These are phyloP conservation scores for Brenthis hecate DNA, from an alignment of 2,888 invertebrate genomes.

Conservation along the genomic window DNA sequence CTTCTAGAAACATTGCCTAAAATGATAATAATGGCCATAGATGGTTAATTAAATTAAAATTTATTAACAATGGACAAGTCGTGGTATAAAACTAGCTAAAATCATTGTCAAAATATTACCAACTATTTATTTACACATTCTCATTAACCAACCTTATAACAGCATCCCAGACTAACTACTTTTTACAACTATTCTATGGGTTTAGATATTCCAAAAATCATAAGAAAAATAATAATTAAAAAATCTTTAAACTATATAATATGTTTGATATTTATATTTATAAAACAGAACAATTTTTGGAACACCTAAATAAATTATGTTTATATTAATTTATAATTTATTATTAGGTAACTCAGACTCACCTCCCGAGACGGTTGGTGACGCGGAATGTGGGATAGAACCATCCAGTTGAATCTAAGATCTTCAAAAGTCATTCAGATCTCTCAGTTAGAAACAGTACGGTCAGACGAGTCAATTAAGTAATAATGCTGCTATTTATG, in stretches of 20 bases:
- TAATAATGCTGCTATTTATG: too few relatives aligned
- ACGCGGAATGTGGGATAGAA: conserved; percentile 63
- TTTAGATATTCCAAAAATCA: conserved; percentile 7
- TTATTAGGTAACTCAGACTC: conserved; percentile 57
- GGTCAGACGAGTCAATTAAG: conserved; percentile 15
- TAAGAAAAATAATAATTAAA: background rate
- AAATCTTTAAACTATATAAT: background rate
- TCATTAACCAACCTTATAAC: conserved; percentile 6
- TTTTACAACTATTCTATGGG: background rate
- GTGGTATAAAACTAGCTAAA: too few relatives aligned
- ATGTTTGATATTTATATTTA: background rate
- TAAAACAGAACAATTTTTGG: background rate
- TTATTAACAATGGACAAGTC: too few relatives aligned
- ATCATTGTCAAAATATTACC: too few relatives aligned
- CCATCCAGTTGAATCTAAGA: conserved; percentile 50
- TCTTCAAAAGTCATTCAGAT: conserved; percentile 55
- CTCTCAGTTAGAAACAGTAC: conserved; percentile 32
- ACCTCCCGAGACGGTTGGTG: conserved; percentile 64
- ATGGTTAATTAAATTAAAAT: too few relatives aligned
- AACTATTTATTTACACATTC: conserved; percentile 7
- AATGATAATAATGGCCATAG: too few relatives aligned
- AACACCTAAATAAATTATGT: conserved; percentile 25
- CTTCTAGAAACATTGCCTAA: too few relatives aligned
- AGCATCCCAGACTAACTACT: conserved; percentile 6
- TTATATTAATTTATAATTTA: conserved; percentile 21